These are phyloP conservation scores for Coenobita brevimanus DNA, from an alignment of 1,140 invertebrate species.

Conservation along the genomic window DNA sequence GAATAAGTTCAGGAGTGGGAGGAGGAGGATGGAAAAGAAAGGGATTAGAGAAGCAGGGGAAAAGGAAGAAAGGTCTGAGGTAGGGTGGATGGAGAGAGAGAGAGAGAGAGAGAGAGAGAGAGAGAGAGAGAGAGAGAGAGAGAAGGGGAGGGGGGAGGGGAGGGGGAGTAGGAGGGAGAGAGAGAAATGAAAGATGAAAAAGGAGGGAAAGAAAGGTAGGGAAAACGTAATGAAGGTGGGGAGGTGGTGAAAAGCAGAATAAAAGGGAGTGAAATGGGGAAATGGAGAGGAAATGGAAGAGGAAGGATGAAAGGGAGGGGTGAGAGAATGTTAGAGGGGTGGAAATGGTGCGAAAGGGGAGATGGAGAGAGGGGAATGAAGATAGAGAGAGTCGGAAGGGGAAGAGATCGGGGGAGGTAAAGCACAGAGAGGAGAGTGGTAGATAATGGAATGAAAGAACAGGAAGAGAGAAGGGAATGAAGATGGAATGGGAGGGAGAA, in stretches of 20 bases:
- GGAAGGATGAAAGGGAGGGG: not conserved
- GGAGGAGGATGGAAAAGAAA: too few species aligned
- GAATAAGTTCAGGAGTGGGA: too few species aligned
- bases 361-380: too few species aligned
- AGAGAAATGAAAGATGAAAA: not conserved
- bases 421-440: not conserved
- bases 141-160: not conserved
- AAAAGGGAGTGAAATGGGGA: not conserved
- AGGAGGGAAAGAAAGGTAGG: not conserved
- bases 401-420: not conserved
- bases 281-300: not conserved
- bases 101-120: slow-evolving; percentile 1
- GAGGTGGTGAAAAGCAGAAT: not conserved
- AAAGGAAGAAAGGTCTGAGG: too few species aligned
- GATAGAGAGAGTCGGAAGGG: not conserved
- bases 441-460: not conserved
- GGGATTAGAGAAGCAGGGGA: too few species aligned
- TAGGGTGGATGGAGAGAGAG: too few species aligned
- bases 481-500: not conserved
- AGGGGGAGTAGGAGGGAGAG: not conserved
- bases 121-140: slow-evolving; percentile 5
- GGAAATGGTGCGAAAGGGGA: too few species aligned
- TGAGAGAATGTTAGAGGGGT: too few species aligned
- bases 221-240: too few species aligned
- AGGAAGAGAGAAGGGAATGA: not conserved